These are phyloP conservation scores for Agriopis aurantiaria DNA, from an alignment of 2,888 invertebrate species.

Conservation along the genomic window DNA sequence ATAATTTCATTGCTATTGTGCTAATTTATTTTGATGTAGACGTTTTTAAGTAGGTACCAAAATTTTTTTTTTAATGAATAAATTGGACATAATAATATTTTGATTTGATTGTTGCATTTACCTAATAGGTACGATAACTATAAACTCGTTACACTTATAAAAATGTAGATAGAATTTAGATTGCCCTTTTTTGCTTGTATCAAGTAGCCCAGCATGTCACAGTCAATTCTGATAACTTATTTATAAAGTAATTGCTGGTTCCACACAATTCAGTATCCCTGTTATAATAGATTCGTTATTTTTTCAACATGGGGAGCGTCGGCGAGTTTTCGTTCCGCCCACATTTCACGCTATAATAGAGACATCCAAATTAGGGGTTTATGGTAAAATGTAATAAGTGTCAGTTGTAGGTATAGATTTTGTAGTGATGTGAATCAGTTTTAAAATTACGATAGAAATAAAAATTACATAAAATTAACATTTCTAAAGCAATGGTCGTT, in stretches of 20 bases:
- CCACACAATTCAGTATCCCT: slow-evolving; percentile 27
- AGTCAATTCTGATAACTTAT: slow-evolving; percentile 50
- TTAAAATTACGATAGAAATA: not conserved
- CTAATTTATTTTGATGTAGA: too few relatives aligned
- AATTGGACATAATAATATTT: too few relatives aligned
- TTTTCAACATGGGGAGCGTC: slow-evolving; percentile 60
- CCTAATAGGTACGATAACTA: too few relatives aligned
- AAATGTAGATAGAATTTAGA: not conserved
- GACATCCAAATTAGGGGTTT: slow-evolving; percentile 74
- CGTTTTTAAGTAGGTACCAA: too few relatives aligned
- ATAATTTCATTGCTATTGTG: too few relatives aligned
- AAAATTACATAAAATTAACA: not conserved
- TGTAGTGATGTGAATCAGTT: slow-evolving; percentile 51
- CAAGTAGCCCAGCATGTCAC: slow-evolving; percentile 34
- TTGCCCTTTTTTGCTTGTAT: slow-evolving; percentile 4
- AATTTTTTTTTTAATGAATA: too few relatives aligned
- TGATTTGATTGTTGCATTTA: too few relatives aligned
- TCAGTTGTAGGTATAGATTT: slow-evolving; percentile 26
- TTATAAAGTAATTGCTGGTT: slow-evolving; percentile 59
- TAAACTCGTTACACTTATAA: not conserved
- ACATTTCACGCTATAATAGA: slow-evolving; percentile 70
- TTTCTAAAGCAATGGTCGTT: not conserved
- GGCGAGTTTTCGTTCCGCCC: slow-evolving; percentile 62
- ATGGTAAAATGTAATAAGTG: slow-evolving; percentile 48
- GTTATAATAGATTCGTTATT: slow-evolving; percentile 71